A percentile compares a stretch with the other conserved stretches of the same genome.
phyloP scores from a whole-genome alignment of 1,140 invertebrate genomes.

The Cydia fagiglandana region DNA sequence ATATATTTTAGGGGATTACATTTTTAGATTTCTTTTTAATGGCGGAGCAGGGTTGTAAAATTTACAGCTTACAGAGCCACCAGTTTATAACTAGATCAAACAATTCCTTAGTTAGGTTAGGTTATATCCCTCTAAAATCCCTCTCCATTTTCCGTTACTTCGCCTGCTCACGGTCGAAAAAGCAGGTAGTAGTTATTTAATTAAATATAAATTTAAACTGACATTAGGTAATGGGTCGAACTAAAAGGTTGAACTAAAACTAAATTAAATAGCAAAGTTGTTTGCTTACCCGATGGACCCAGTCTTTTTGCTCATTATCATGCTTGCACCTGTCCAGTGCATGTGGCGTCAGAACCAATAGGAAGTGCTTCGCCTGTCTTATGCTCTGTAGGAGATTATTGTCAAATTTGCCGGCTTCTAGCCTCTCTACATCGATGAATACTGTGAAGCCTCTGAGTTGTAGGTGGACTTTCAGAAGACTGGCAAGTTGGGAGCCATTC shows the following conservation, averaged over 20 bases:
- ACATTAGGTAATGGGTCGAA: too few relatives aligned
- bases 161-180: too few relatives aligned
- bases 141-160: too few relatives aligned
- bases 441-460: constrained; percentile 96
- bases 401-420: constrained; percentile 99
- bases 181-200: too few relatives aligned
- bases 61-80: too few relatives aligned
- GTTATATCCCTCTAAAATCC: too few relatives aligned
- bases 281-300: constrained; percentile 96
- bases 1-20: too few relatives aligned
- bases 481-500: constrained; percentile 98
- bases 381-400: constrained; percentile 98
- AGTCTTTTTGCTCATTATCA: constrained; percentile 97
- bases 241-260: too few relatives aligned
- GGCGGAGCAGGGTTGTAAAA: too few relatives aligned
- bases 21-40: too few relatives aligned
- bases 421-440: constrained; percentile 96
- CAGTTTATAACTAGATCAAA: too few relatives aligned
- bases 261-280: not conserved
- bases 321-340: constrained; percentile 96
- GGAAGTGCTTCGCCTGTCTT: constrained; percentile 96
- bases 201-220: too few relatives aligned
- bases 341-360: constrained; percentile 96
- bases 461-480: constrained; percentile 95
- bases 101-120: not conserved